Percentiles rank a stretch among this genome's conserved stretches.
Conservation (phyloP, 2,797 vertebrate genomes). For the Sebastes trivittatus region DNA sequence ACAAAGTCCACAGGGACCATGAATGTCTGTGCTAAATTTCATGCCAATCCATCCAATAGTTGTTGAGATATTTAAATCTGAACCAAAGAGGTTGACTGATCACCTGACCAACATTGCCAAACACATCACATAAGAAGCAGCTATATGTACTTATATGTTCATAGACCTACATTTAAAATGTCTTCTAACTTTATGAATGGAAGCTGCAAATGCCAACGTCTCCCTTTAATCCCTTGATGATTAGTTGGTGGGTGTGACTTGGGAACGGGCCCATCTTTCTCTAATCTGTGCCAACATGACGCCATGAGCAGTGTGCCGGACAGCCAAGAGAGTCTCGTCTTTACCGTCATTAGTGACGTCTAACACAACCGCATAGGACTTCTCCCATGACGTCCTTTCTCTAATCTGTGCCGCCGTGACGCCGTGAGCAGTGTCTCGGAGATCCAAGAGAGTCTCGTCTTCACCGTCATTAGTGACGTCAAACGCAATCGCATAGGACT, state of each 20-base stretch:
- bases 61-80: background rate
- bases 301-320: background rate
- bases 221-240: constrained; percentile 1
- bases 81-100: background rate
- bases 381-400: background rate
- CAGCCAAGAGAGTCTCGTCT: constrained; percentile 7
- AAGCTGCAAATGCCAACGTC: background rate
- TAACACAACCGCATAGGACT: background rate
- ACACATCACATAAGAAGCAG: background rate
- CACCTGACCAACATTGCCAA: background rate
- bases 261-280: background rate
- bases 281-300: background rate
- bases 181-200: background rate
- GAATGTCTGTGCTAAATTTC: no score
- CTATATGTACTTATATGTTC: background rate
- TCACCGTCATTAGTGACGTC: constrained; percentile 24
- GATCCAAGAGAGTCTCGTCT: constrained; percentile 4
- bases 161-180: background rate
- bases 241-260: constrained; percentile 10
- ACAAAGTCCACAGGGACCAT: background rate
- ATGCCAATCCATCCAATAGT: background rate
- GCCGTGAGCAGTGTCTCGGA: background rate
- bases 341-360: constrained; percentile 24
- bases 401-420: background rate
- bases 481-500: background rate